Percentiles rank a stretch among this genome's conserved stretches.
phyloP scores from a whole-genome alignment of 1,140 invertebrate species.

The Eupeodes corollae region DNA sequence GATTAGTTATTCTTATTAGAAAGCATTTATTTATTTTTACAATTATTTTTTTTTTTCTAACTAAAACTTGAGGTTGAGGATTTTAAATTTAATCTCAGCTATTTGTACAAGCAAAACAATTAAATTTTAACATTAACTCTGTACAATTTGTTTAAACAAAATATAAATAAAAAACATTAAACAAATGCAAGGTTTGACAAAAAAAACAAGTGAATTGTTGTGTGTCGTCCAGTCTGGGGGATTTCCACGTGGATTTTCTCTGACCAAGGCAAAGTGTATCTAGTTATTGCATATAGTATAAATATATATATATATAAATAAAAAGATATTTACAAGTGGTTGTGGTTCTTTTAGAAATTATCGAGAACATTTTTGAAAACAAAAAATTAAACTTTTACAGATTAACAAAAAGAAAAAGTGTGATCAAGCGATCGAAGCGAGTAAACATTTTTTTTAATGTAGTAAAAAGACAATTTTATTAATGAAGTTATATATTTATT shows the following conservation, averaged over 20 bases:
- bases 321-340: slow-evolving; percentile 18
- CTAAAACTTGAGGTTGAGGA: background rate
- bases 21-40: background rate
- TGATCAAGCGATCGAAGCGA: slow-evolving; percentile 21
- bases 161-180: too few species aligned
- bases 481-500: slow-evolving; percentile 7
- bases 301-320: background rate
- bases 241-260: background rate
- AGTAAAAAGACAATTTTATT: background rate
- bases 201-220: too few species aligned
- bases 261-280: background rate
- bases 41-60: too few species aligned
- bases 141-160: too few species aligned
- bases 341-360: slow-evolving; percentile 23
- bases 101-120: background rate
- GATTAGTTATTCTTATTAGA: background rate
- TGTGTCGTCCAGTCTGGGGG: too few species aligned
- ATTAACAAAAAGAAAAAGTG: background rate
- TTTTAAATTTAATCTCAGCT: background rate
- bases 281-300: background rate
- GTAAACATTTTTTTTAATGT: slow-evolving; percentile 24
- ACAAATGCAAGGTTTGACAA: too few species aligned
- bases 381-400: background rate
- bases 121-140: background rate
- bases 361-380: slow-evolving; percentile 5